Evolutionary conservation across 1,140 invertebrate species (phyloP).

Genomic region (Ladona fulva): DNA sequence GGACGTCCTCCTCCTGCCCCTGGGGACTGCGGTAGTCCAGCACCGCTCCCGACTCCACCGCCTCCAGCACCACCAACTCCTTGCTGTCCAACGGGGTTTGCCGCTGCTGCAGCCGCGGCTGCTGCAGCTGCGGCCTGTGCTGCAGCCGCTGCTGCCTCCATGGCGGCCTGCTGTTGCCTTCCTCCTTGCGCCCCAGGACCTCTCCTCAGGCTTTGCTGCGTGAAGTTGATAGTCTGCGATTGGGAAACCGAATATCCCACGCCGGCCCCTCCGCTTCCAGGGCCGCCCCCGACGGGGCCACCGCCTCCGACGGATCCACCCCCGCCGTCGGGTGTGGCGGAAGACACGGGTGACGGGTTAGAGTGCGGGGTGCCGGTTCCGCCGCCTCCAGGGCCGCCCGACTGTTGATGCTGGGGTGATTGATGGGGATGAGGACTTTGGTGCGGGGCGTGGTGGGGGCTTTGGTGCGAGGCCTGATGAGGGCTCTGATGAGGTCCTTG

Average conservation of each 20-base stretch:
- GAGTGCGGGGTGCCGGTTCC: slow-evolving; percentile 27
- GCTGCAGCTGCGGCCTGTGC: neutral
- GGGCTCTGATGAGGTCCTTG: slow-evolving; percentile 25
- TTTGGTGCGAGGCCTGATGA: slow-evolving; percentile 24
- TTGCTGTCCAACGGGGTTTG: slow-evolving; percentile 34
- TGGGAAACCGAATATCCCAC: slow-evolving; percentile 63
- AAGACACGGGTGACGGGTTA: slow-evolving; percentile 33
- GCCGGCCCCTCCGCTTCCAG: slow-evolving; percentile 30
- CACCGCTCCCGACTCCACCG: slow-evolving; percentile 30
- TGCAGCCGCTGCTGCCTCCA: slow-evolving; percentile 17
- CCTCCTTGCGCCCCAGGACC: slow-evolving; percentile 33
- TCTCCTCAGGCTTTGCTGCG: slow-evolving; percentile 55
- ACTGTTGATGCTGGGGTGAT: slow-evolving; percentile 29
- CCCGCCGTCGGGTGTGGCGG: slow-evolving; percentile 23
- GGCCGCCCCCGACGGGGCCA: slow-evolving; percentile 16
- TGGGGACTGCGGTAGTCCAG: slow-evolving; percentile 31
- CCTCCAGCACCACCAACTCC: slow-evolving; percentile 24
- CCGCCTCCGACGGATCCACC: slow-evolving; percentile 29
- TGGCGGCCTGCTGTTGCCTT: slow-evolving; percentile 18
- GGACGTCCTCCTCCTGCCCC: neutral
- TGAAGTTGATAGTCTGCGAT: slow-evolving; percentile 74
- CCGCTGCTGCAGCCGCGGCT: slow-evolving; percentile 14
- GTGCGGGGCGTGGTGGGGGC: slow-evolving; percentile 33
- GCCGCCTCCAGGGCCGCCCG: slow-evolving; percentile 19
- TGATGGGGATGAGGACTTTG: slow-evolving; percentile 30